phyloP scores from a whole-genome alignment of 2,888 invertebrate genomes.

The Heteropelma amictum region DNA sequence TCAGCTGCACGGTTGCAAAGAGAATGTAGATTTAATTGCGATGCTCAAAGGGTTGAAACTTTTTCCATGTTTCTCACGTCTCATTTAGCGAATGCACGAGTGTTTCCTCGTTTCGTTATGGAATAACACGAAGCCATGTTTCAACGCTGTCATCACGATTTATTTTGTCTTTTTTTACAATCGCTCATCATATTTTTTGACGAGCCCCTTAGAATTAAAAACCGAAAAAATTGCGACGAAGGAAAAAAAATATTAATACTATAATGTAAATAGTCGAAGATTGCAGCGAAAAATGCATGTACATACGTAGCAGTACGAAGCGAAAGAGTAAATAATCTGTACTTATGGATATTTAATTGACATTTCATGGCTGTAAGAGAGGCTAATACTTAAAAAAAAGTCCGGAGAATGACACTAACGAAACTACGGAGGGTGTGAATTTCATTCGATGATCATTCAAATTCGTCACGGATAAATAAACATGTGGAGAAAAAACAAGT shows the following conservation, averaged over 20 bases:
- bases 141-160: background rate
- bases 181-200: background rate
- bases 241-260: too few relatives aligned
- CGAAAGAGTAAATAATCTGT: slow-evolving; percentile 59
- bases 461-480: background rate
- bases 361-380: slow-evolving; percentile 62
- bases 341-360: slow-evolving; percentile 66
- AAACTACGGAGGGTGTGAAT: background rate
- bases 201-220: too few relatives aligned
- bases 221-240: background rate
- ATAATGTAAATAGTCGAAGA: slow-evolving; percentile 9
- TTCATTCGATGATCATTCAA: background rate
- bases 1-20: background rate
- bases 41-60: background rate
- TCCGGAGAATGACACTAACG: slow-evolving; percentile 4
- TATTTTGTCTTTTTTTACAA: background rate
- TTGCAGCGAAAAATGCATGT: slow-evolving; percentile 44
- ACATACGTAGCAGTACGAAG: slow-evolving; percentile 50
- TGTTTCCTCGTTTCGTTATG: background rate
- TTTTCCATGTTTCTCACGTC: background rate
- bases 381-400: slow-evolving; percentile 56
- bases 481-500: background rate
- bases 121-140: background rate
- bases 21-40: background rate
- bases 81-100: background rate